Evolutionary conservation across 2,888 invertebrate species (phyloP).

Genomic region (Rhamphomyia laevipes): DNA sequence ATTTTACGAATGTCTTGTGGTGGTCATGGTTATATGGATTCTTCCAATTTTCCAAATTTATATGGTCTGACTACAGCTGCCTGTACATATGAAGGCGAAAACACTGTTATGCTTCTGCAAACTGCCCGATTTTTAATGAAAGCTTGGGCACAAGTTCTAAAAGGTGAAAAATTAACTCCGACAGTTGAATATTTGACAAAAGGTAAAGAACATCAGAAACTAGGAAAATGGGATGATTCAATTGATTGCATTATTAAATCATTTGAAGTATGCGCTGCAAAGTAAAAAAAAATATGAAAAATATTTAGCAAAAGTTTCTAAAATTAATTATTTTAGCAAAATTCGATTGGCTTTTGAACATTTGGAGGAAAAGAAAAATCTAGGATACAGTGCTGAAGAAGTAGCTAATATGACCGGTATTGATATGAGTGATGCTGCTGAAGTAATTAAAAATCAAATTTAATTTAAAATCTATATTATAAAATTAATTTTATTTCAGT

Average conservation of each 20-base stretch:
- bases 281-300: constrained; percentile 34
- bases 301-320: too few relatives aligned
- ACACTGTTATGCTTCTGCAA: constrained; percentile 83
- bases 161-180: constrained; percentile 46
- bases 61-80: constrained; percentile 73
- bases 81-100: constrained; percentile 93
- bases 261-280: constrained; percentile 38
- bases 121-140: constrained; percentile 76
- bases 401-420: constrained; percentile 83
- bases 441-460: constrained; percentile 41
- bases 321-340: constrained; percentile 44
- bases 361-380: constrained; percentile 52
- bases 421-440: constrained; percentile 67
- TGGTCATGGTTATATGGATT: constrained; percentile 86
- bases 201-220: constrained; percentile 15
- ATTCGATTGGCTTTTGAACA: constrained; percentile 55
- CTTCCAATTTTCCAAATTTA: constrained; percentile 69
- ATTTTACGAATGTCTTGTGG: constrained; percentile 80
- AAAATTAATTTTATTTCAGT: constrained; percentile 44
- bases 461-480: not conserved
- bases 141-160: constrained; percentile 54
- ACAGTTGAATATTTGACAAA: constrained; percentile 55
- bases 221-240: constrained; percentile 26
- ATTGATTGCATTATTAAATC: constrained; percentile 35
- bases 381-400: constrained; percentile 54